These are phyloP conservation scores for Xiphorhynchus elegans DNA, from an alignment of 2,113 vertebrate genomes.

Conservation along the genomic window DNA sequence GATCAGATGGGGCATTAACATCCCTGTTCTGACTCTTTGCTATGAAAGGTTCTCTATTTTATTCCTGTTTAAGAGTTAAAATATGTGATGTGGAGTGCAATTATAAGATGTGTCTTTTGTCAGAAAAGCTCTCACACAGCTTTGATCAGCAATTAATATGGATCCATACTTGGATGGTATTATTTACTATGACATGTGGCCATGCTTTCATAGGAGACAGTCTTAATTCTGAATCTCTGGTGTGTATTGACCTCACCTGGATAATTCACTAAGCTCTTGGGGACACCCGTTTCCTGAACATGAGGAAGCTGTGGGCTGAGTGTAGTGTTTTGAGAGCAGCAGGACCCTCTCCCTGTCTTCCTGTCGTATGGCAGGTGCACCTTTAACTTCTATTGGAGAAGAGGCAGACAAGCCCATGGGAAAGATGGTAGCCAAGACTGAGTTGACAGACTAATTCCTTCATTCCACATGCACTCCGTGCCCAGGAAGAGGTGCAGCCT, in stretches of 20 bases:
- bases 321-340: not conserved
- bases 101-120: not conserved
- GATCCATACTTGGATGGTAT: not conserved
- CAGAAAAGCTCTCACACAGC: not conserved
- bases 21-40: not conserved
- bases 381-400: not conserved
- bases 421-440: not conserved
- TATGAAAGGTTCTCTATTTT: not conserved
- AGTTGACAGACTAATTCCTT: not conserved
- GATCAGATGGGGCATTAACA: not conserved
- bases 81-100: not conserved
- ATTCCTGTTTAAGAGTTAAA: not conserved
- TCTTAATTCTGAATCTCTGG: not conserved
- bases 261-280: not conserved
- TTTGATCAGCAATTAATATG: not conserved
- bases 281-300: not conserved
- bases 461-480: not conserved
- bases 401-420: not conserved
- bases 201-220: not conserved
- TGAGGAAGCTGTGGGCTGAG: rapidly evolving
- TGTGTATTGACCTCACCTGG: not conserved
- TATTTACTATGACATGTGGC: not conserved
- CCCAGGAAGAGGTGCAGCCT: not conserved
- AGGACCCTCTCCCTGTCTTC: not conserved
- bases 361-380: rapidly evolving